These are phyloP conservation scores for Sebastes variabilis DNA, from an alignment of 2,797 vertebrate species.

Conservation along the genomic window DNA sequence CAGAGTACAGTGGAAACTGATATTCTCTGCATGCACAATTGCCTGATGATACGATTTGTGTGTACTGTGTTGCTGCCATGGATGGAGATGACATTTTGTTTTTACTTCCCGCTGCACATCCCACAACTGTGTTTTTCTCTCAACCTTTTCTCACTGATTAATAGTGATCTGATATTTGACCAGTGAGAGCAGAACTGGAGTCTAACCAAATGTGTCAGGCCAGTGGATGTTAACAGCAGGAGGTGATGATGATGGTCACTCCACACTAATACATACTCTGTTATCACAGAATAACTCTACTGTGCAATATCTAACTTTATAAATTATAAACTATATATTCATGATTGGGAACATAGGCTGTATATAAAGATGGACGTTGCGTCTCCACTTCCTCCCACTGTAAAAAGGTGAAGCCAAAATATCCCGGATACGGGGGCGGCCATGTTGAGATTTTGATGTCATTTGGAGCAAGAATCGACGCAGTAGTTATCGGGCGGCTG, in stretches of 20 bases:
- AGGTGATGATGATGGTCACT: constrained; percentile 42
- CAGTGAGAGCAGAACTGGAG: constrained; percentile 5
- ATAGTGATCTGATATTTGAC: constrained; percentile 79
- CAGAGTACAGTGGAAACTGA: constrained; percentile 84
- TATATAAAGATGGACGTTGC: too few species aligned
- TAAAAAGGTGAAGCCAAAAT: too few species aligned
- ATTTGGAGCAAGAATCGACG: too few species aligned
- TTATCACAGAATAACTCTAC: neutral
- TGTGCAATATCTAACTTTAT: neutral
- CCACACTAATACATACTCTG: neutral
- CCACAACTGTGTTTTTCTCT: constrained; percentile 65
- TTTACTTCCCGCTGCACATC: constrained; percentile 72
- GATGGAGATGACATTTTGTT: constrained; percentile 79
- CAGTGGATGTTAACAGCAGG: constrained; percentile 65
- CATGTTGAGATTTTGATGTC: too few species aligned
- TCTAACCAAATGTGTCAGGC: constrained; percentile 70
- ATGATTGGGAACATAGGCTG: too few species aligned
- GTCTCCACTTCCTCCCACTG: too few species aligned
- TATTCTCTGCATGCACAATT: constrained; percentile 85
- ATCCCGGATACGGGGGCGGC: too few species aligned
- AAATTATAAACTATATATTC: neutral
- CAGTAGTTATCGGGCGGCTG: too few species aligned
- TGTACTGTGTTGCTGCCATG: constrained; percentile 6
- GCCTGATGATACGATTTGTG: constrained; percentile 79
- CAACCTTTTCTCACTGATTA: constrained; percentile 80